phyloP scores from a whole-genome alignment of 2,113 vertebrate species.

The human region GRCh38 chr7:138771001-138771500 shows the following conservation, averaged over 20 bases:
- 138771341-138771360: background rate
- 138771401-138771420: too few relatives aligned
- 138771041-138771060: too few relatives aligned
- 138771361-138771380: background rate
- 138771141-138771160: slow-evolving; percentile 89
- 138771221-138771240: slow-evolving; percentile 87
- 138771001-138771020: background rate
- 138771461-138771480: too few relatives aligned
- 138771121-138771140: slow-evolving; percentile 87
- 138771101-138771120: background rate
- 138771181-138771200: slow-evolving; percentile 89
- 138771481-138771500: too few relatives aligned
- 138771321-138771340: background rate
- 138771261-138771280: background rate
- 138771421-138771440: too few relatives aligned
- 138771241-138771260: slow-evolving; percentile 73
- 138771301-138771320: background rate
- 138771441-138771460: too few relatives aligned
- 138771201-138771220: slow-evolving; percentile 88
- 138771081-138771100: background rate
- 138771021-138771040: background rate
- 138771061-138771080: background rate
- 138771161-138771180: slow-evolving; percentile 88
- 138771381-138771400: background rate
- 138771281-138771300: background rate